Base-by-base conservation (phyloP, 2,797 vertebrate genomes). In the Lates japonicus region DNA sequence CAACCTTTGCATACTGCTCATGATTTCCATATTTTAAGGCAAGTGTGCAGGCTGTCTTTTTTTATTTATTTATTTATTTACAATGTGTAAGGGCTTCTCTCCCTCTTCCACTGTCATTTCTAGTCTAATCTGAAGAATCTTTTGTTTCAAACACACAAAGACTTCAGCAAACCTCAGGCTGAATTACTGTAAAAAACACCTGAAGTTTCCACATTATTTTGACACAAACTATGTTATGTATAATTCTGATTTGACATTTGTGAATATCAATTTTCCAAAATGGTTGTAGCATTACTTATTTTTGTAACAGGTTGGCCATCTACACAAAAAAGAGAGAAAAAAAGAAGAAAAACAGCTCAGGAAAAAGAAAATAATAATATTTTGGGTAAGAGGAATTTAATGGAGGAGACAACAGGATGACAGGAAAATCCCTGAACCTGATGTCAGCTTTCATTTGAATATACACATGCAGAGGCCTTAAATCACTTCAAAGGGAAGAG, bases 401-500 rank as follows among this genome's bases (percentile, higher is more conserved):
- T 33, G 19, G 14, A 37, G 44, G 7, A 35, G 33, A 66, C 41
- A 58, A 39, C 29, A 12, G 14, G 55, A 57, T 57, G 70, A 63
- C 51, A 62, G 3, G 33, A 71, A 46, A 63, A 75, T 64, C 48
- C 37, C 17, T 57, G 64, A 39, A 63, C 46, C 48, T 48, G 31
- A 65, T 69, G 67, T 55, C 61, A 64, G 44, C 31, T 73, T 78
- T 67, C 35, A 65, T 76, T 31, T 31, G 20, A 83, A 72, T 57
- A 16, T 42, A 60, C n/a, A 59, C 61, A 70, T 20, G 20, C 72
- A 52, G 37, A 49, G 10, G n/a, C 31, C 33, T 29, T 62, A 52
- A 75, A 76, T 54, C 71, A 74, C 65, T 76, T 86, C 65, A 74
- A 76, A 80, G 77, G 48, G 33, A 62, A 57, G 11, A 52, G 16